Conservation (phyloP, 2,113 vertebrate genomes). For the Pycnonotus jocosus region DNA sequence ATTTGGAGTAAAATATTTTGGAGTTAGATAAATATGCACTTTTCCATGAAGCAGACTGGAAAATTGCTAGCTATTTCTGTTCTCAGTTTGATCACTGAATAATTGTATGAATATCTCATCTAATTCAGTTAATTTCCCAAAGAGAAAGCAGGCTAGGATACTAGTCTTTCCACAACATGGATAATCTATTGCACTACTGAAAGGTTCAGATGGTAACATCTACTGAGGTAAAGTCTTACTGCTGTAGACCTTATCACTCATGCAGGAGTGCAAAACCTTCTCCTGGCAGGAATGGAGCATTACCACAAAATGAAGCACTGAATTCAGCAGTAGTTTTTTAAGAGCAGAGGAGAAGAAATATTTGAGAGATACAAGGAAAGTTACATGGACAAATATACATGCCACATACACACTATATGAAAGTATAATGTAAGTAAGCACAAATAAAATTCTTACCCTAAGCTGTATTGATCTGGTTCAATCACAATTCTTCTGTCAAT, state of each 20-base stretch:
- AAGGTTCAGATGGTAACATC: neutral
- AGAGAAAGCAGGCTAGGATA: neutral
- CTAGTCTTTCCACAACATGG: neutral
- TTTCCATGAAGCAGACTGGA: constrained; percentile 1
- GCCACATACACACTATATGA: neutral
- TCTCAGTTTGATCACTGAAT: neutral
- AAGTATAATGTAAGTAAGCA: neutral
- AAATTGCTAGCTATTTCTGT: constrained; percentile 26
- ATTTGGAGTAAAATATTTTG: neutral
- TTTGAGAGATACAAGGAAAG: neutral
- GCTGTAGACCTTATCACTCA: neutral
- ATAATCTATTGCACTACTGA: neutral
- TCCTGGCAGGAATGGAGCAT: neutral
- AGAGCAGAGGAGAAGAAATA: neutral
- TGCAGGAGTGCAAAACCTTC: neutral
- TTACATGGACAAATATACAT: neutral
- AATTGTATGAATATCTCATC: neutral
- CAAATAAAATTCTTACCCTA: constrained; percentile 79
- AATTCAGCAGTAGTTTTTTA: neutral
- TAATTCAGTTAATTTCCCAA: neutral
- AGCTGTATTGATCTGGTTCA: constrained; percentile 92
- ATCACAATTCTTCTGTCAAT: constrained; percentile 84
- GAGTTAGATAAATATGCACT: neutral
- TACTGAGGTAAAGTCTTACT: neutral
- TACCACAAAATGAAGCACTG: neutral